phyloP scores from a whole-genome alignment of 2,113 vertebrate genomes.

The Ovis canadensis region DNA sequence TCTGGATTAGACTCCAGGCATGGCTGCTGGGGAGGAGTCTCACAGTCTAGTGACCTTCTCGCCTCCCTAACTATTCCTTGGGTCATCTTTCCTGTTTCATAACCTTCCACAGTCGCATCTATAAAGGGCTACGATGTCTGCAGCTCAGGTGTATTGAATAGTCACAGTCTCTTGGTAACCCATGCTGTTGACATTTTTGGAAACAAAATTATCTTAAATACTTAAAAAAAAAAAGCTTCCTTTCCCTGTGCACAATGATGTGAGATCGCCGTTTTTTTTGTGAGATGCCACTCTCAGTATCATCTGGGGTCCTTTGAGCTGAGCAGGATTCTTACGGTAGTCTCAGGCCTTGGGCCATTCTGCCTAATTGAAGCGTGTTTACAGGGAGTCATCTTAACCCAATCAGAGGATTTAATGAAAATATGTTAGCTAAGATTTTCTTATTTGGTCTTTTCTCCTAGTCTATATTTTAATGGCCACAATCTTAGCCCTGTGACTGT shows the following conservation, averaged over 20 bases:
- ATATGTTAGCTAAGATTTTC: background rate
- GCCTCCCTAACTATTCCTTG: background rate
- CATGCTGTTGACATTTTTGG: background rate
- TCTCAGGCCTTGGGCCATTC: background rate
- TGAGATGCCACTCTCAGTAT: background rate
- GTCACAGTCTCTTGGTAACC: background rate
- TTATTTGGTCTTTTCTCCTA: background rate
- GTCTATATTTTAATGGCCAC: background rate
- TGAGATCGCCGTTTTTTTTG: background rate
- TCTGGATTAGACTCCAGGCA: background rate
- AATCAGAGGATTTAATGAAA: background rate
- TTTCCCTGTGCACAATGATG: background rate
- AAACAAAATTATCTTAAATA: background rate
- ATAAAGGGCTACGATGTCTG: background rate
- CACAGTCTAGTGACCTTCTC: background rate
- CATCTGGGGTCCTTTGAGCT: background rate
- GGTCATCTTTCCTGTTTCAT: background rate
- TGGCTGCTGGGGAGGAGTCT: background rate
- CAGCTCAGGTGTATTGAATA: background rate
- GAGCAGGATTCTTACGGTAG: background rate
- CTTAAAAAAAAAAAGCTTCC: background rate
- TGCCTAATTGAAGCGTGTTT: background rate
- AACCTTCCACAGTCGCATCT: background rate
- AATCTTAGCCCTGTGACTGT: background rate
- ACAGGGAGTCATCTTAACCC: background rate